A percentile compares a stretch with the other conserved stretches of the same genome.
Conservation (phyloP, 2,113 vertebrate species). For the Corapipo altera region DNA sequence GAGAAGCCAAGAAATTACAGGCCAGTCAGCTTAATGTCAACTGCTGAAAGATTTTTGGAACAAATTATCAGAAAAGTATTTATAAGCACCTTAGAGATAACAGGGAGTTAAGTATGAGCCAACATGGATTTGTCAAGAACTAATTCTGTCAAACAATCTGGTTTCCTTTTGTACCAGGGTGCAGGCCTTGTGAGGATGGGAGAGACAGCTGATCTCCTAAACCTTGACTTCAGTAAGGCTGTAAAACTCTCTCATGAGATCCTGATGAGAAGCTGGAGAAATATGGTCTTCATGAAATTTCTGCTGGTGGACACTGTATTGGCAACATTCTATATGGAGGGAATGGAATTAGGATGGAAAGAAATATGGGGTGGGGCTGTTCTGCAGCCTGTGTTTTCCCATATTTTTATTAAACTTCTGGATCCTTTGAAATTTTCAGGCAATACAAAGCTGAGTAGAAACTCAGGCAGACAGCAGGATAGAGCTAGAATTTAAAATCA, state of each 20-base stretch:
- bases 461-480: background rate
- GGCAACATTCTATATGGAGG: background rate
- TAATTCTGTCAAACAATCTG: background rate
- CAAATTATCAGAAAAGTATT: conserved; percentile 9
- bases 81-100: conserved; percentile 24
- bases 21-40: conserved; percentile 43
- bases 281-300: background rate
- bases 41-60: background rate
- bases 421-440: background rate
- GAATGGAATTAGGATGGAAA: background rate
- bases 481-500: background rate
- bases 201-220: background rate
- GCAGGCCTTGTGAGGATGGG: background rate
- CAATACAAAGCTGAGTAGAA: background rate
- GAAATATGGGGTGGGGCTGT: background rate
- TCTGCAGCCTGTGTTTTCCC: background rate
- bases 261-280: background rate
- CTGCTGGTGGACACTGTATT: no score
- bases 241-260: background rate
- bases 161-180: background rate
- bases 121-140: background rate
- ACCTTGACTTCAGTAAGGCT: background rate
- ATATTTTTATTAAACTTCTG: background rate
- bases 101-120: background rate
- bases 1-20: background rate